These are phyloP conservation scores for Apis laboriosa DNA, from an alignment of 1,140 invertebrate species.

Conservation along the genomic window DNA sequence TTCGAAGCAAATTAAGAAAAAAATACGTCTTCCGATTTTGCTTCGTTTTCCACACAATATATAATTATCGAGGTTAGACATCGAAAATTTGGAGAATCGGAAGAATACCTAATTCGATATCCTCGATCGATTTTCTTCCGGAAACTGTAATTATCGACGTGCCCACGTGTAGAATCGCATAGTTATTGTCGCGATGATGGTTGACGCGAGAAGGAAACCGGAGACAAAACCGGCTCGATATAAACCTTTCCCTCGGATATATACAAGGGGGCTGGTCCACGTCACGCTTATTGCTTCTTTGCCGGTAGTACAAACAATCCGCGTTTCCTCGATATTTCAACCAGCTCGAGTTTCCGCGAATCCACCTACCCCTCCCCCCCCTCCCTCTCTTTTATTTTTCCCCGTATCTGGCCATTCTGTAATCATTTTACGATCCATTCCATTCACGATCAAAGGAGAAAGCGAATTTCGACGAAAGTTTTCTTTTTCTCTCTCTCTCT, in stretches of 20 bases:
- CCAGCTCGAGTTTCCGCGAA: conserved; percentile 28
- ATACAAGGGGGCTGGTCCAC: conserved; percentile 22
- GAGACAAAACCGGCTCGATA: conserved; percentile 37
- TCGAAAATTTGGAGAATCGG: no score
- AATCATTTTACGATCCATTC: not conserved
- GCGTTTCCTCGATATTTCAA: conserved; percentile 38
- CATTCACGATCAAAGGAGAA: not conserved
- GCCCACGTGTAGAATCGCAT: not conserved
- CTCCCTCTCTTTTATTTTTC: not conserved
- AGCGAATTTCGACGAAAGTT: not conserved
- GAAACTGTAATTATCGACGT: conserved; percentile 41
- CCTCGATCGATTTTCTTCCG: no score
- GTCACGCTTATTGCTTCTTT: conserved; percentile 48
- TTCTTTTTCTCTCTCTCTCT: no score
- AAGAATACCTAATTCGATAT: no score
- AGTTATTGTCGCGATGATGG: conserved; percentile 33
- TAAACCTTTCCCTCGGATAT: conserved; percentile 19
- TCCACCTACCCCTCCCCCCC: not conserved
- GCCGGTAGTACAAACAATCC: conserved; percentile 38
- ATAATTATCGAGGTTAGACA: no score
- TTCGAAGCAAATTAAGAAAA: no score
- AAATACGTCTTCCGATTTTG: no score
- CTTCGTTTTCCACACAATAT: no score
- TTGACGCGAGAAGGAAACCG: conserved; percentile 55
- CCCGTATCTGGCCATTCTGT: not conserved